Evolutionary conservation across 2,797 vertebrate species (phyloP).

Genomic region (Hoplostethus mediterraneus): DNA sequence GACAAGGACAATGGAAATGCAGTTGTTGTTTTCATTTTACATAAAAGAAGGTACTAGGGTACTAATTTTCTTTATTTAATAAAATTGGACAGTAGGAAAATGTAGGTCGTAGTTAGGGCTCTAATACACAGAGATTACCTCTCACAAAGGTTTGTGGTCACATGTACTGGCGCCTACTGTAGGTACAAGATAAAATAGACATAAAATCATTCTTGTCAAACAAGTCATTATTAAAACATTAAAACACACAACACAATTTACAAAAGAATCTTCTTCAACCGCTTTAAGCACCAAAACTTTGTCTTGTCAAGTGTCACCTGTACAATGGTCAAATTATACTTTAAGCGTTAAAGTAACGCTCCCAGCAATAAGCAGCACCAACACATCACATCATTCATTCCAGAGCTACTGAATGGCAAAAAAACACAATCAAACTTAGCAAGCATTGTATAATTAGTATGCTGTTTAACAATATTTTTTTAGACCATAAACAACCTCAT

Average conservation of each 20-base stretch:
- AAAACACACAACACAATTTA: background rate
- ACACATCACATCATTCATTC: background rate
- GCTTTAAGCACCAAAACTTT: conserved; percentile 41
- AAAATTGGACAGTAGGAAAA: conserved; percentile 1
- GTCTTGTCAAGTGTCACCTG: background rate
- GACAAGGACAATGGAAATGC: background rate
- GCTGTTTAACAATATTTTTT: background rate
- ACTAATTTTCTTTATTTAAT: background rate
- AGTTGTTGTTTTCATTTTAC: conserved; percentile 20
- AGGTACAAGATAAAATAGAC: background rate
- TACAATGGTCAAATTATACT: background rate
- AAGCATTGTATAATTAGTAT: background rate
- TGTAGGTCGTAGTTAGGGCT: background rate
- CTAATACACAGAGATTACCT: background rate
- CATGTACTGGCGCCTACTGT: background rate
- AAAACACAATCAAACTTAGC: background rate
- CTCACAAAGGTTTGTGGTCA: background rate
- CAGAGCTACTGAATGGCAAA: background rate
- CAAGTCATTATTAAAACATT: background rate
- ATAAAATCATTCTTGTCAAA: background rate
- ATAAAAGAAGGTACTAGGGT: conserved; percentile 1
- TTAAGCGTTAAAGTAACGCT: too few relatives aligned
- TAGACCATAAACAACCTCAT: background rate
- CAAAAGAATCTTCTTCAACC: background rate
- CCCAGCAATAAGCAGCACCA: background rate